Evolutionary conservation across 1,140 invertebrate species (phyloP).

Genomic region (Pogonus chalceus): DNA sequence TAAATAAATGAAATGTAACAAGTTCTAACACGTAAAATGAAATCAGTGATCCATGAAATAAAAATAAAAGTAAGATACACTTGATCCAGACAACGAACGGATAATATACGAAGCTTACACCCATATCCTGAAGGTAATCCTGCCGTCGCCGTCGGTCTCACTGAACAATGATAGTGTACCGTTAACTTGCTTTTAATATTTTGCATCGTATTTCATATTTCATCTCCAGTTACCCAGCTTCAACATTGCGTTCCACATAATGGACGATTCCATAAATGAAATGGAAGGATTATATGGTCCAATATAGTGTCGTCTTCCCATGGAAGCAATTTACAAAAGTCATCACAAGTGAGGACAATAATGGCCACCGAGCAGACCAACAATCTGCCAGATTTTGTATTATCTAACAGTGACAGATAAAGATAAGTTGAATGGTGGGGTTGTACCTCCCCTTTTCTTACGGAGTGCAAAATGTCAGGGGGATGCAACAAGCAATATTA

Average conservation of each 20-base stretch:
- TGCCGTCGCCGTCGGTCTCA: neutral
- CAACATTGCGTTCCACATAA: neutral
- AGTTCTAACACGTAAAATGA: too few relatives aligned
- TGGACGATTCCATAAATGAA: neutral
- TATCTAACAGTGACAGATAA: slow-evolving; percentile 3
- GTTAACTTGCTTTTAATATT: slow-evolving; percentile 7
- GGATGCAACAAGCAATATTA: neutral
- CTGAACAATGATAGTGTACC: neutral
- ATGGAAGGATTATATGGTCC: too few relatives aligned
- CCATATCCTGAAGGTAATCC: neutral
- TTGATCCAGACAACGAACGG: neutral
- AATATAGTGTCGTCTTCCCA: neutral
- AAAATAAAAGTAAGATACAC: neutral
- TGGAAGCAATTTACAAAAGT: slow-evolving; percentile 5
- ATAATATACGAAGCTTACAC: neutral
- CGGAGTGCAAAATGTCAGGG: neutral
- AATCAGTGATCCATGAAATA: too few relatives aligned
- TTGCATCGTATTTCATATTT: slow-evolving; percentile 6
- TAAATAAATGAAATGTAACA: too few relatives aligned
- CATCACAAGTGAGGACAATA: neutral
- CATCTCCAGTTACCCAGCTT: neutral
- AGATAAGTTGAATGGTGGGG: neutral
- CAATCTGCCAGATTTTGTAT: neutral
- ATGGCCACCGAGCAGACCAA: neutral
- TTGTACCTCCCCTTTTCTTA: neutral